Conservation (phyloP, 1,140 invertebrate genomes). For the Coboldia fuscipes region DNA sequence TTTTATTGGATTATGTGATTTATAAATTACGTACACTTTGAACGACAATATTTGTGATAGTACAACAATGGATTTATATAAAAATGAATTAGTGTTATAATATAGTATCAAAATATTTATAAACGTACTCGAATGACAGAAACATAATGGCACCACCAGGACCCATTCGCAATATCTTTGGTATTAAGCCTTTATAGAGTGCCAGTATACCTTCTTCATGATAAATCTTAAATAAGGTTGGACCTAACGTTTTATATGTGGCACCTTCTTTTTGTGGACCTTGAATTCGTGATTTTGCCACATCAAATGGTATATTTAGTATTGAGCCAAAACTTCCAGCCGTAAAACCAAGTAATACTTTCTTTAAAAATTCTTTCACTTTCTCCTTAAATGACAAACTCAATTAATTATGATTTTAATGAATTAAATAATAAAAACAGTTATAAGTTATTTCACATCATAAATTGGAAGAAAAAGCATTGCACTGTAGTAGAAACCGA, state of each 20-base stretch:
- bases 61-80: no score
- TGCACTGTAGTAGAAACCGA: constrained; percentile 83
- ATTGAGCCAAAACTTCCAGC: constrained; percentile 67
- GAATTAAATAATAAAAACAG: constrained; percentile 2
- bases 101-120: constrained; percentile 51
- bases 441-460: constrained; percentile 32
- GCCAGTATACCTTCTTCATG: constrained; percentile 73
- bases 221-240: constrained; percentile 52
- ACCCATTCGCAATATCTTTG: constrained; percentile 74
- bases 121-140: constrained; percentile 63
- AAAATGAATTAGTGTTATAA: no score
- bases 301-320: constrained; percentile 88
- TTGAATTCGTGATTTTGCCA: constrained; percentile 83
- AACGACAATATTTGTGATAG: no score
- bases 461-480: constrained; percentile 51
- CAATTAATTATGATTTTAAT: background rate
- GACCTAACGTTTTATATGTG: constrained; percentile 64
- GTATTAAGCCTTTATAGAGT: constrained; percentile 76
- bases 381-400: constrained; percentile 45
- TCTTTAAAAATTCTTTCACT: constrained; percentile 38
- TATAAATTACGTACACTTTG: no score
- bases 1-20: no score
- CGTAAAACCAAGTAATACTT: constrained; percentile 59
- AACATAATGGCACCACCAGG: constrained; percentile 84
- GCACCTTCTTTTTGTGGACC: no score